Evolutionary conservation across 2,113 vertebrate species (phyloP).

Genomic region (Boulengeromyrus knoepffleri): DNA sequence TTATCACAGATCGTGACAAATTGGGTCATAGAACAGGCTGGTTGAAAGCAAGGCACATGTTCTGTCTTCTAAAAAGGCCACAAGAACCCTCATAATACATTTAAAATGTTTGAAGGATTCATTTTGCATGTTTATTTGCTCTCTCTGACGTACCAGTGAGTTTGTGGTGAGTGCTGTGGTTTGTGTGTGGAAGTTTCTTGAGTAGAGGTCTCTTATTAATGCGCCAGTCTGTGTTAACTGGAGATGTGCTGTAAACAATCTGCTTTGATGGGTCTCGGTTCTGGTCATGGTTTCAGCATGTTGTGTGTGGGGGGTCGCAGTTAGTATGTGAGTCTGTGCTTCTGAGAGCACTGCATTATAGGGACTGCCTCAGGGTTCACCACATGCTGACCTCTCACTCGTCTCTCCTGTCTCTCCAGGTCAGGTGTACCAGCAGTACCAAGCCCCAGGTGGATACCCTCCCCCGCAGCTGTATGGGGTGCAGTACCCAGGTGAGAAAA

Average conservation of each 20-base stretch:
- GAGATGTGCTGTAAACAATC: conserved; percentile 3
- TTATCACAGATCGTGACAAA: neutral
- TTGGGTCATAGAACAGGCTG: neutral
- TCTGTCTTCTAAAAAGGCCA: neutral
- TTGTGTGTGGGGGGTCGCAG: neutral
- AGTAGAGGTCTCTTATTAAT: neutral
- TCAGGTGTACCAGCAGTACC: conserved; percentile 93
- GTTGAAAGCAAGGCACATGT: neutral
- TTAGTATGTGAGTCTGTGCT: neutral
- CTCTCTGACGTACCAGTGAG: neutral
- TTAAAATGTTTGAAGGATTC: neutral
- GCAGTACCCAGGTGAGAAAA: conserved; percentile 88
- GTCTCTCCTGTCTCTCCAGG: conserved; percentile 51
- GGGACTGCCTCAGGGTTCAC: neutral
- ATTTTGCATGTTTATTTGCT: neutral
- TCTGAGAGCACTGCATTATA: neutral
- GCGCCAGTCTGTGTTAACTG: neutral
- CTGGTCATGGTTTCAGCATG: neutral
- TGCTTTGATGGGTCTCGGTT: neutral
- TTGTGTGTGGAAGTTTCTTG: neutral
- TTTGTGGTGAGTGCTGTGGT: neutral
- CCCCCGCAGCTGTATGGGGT: conserved; percentile 82
- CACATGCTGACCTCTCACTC: neutral
- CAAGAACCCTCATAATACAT: neutral
- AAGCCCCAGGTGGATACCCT: conserved; percentile 79